A percentile compares a stretch with the other conserved stretches of the same genome.
These are phyloP conservation scores for Echiichthys vipera DNA, from an alignment of 2,797 vertebrate genomes.

Conservation along the genomic window DNA sequence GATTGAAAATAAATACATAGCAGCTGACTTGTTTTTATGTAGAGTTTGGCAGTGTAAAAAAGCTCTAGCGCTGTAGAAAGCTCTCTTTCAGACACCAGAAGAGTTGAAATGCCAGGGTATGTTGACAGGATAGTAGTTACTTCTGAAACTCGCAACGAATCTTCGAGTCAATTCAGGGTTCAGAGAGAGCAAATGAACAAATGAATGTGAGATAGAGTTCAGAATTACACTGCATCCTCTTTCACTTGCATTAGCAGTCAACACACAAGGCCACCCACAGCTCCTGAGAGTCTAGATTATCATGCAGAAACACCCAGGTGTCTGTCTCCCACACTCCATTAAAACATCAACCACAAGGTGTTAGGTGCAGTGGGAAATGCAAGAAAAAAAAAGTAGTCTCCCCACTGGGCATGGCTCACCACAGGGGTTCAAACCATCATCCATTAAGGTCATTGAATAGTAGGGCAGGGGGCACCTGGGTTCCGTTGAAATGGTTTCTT, in stretches of 20 bases:
- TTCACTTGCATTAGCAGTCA: conserved; percentile 62
- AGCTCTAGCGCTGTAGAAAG: too few relatives aligned
- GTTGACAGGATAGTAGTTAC: neutral
- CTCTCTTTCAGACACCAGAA: conserved; percentile 1
- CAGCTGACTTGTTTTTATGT: neutral
- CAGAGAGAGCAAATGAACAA: conserved; percentile 15
- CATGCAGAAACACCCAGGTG: conserved; percentile 63
- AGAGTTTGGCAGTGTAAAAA: neutral
- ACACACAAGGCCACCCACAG: conserved; percentile 40
- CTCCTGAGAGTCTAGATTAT: conserved; percentile 64
- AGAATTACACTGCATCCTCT: conserved; percentile 40
- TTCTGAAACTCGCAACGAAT: neutral
- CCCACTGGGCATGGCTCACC: conserved; percentile 34
- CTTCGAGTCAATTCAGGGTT: conserved; percentile 6
- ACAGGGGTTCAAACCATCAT: conserved; percentile 38
- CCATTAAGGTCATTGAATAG: conserved; percentile 43
- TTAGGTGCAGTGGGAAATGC: conserved; percentile 38
- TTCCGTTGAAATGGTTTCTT: conserved; percentile 45
- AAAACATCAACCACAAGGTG: conserved; percentile 65
- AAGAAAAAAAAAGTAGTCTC: conserved; percentile 37
- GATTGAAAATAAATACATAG: neutral
- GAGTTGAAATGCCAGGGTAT: neutral
- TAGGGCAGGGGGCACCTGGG: conserved; percentile 15
- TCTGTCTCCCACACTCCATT: conserved; percentile 67
- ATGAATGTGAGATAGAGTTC: conserved; percentile 30